Evolutionary conservation across 2,888 invertebrate genomes (phyloP), one percentile per base, ranked within the genome.

Genomic region (Troilus luridus): DNA sequence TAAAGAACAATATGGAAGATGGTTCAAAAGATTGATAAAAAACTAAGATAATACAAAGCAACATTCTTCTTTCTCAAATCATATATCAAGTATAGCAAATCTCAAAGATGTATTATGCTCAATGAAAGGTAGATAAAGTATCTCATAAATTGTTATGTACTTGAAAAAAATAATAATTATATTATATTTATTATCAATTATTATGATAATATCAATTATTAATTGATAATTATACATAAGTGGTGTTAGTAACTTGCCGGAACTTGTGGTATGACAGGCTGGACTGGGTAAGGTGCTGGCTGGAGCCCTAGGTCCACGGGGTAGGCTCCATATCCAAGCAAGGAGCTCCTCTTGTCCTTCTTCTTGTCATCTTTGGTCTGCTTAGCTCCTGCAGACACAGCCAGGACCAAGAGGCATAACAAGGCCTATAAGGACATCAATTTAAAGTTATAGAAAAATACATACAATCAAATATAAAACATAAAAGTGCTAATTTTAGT

Each of bases 331-430:
- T 85, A 85, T 12, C 88, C 88, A 21, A 88, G 88, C n/a, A 88
- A 24, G 7, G 88, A 88, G 27, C 88, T 88, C 19, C 88, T 60
- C 64, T 88, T 88, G 58, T 88, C 60, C 54, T 88, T 88, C 54
- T 88, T 88, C 54, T 54, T 54, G 8, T 58, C 85, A 58, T 54
- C 27, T 24, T 54, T 85, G 56, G 56, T 85, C 85, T 56, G 56
- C n/a, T 85, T 85, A 5, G 56, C 85, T n/a, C n/a, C n/a, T 85
- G 85, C 85, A 14, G 85, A 85, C 11, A 41, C 85, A 6, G 85
- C 58, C 56, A 85, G 85, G n/a, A 85, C 85, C 54, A 85, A 54
- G 21, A 85, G 85, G 85, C 56, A 85, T 11, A 85, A 11, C 10
- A 85, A 56, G 54, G 17, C 56, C 85, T 85, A 41, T n/a, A 85